Percentiles rank a stretch among this genome's conserved stretches.
These are phyloP conservation scores for Cephalopachus bancanus DNA, from an alignment of 2,797 vertebrate genomes.

Conservation along the genomic window DNA sequence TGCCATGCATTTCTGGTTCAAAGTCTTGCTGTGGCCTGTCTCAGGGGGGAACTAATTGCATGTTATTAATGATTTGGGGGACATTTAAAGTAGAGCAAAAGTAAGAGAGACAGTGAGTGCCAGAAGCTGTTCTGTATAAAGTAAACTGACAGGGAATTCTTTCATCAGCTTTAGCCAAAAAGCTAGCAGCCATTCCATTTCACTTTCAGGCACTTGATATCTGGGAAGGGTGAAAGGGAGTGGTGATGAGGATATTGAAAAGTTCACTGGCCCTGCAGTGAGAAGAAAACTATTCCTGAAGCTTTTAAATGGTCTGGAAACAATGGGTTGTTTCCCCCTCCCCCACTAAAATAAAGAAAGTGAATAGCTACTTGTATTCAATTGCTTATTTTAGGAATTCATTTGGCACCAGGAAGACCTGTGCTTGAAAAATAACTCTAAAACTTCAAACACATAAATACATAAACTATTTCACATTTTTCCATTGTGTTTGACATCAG, in stretches of 20 bases:
- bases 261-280: not conserved
- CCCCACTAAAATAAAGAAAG: not conserved
- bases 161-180: not conserved
- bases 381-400: not conserved
- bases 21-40: not conserved
- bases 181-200: not conserved
- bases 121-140: not conserved
- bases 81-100: not conserved
- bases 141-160: not conserved
- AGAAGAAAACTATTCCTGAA: not conserved
- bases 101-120: not conserved
- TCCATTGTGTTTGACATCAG: not conserved
- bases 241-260: not conserved
- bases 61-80: not conserved
- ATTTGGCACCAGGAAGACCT: not conserved
- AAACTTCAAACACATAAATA: not conserved
- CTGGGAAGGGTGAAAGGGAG: not conserved
- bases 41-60: not conserved
- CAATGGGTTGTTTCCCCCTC: not conserved
- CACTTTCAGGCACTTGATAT: not conserved
- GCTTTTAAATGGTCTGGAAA: not conserved
- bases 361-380: not conserved
- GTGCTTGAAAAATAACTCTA: slow-evolving; percentile 37
- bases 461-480: not conserved
- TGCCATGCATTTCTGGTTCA: accelerated